Percentiles rank a stretch among this genome's conserved stretches.
Conservation (phyloP, 2,113 vertebrate species). For the Syngnathoides biaculeatus region DNA sequence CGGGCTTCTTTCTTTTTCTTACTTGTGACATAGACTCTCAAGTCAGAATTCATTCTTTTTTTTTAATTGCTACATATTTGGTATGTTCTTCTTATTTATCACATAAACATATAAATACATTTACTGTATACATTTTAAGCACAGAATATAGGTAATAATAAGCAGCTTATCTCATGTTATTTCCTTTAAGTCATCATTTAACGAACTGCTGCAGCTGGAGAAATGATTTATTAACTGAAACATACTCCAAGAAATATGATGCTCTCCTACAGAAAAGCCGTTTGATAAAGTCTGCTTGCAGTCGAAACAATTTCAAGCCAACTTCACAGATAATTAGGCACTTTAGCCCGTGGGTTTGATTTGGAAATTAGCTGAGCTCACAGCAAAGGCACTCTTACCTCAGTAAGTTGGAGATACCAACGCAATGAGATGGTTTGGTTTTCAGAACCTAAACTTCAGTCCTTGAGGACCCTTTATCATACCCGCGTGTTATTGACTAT, state of each 20-base stretch:
- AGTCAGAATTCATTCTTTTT: not conserved
- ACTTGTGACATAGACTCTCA: not conserved
- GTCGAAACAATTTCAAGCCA: conserved; percentile 69
- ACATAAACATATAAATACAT: conserved; percentile 2
- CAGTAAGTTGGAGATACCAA: conserved; percentile 12
- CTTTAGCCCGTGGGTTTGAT: conserved; percentile 62
- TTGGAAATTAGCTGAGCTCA: conserved; percentile 50
- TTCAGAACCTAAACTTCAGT: not conserved
- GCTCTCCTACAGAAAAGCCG: conserved; percentile 51
- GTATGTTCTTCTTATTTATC: not conserved
- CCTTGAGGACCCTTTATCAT: not conserved
- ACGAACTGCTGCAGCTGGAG: conserved; percentile 25
- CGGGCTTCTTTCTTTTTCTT: conserved; percentile 13
- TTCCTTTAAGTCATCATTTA: conserved; percentile 15
- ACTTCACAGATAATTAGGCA: conserved; percentile 73
- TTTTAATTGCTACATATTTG: not conserved
- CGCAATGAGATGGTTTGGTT: not conserved
- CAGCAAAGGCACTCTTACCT: conserved; percentile 33
- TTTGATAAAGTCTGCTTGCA: conserved; percentile 60
- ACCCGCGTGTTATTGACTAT: not conserved
- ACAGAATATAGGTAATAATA: conserved; percentile 5
- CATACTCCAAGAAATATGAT: conserved; percentile 51
- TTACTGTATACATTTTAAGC: conserved; percentile 6
- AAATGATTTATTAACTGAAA: conserved; percentile 68
- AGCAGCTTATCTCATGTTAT: conserved; percentile 11